Percentiles rank a stretch among this genome's conserved stretches.
Conservation (phyloP, 2,113 vertebrate genomes). For the Strix aluco region DNA sequence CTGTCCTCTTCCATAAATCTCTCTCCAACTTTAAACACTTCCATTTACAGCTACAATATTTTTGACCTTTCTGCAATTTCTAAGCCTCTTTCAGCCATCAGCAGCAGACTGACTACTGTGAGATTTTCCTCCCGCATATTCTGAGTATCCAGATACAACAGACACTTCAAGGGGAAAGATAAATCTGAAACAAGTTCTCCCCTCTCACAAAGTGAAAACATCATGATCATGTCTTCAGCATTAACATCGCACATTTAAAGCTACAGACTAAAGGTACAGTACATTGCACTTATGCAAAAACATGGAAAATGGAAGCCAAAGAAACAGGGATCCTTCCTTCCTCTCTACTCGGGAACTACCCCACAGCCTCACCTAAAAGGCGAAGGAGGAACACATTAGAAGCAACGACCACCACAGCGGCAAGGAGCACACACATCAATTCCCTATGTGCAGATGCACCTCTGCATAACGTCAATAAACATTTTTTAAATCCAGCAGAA, state of each 20-base stretch:
- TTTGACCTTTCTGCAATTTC: constrained; percentile 54
- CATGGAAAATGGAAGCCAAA: not conserved
- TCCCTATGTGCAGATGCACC: not conserved
- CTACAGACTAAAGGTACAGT: not conserved
- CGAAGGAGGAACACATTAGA: not conserved
- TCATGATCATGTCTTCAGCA: not conserved
- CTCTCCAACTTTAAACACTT: constrained; percentile 7
- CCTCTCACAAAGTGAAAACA: not conserved
- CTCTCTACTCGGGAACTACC: not conserved
- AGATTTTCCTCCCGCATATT: not conserved
- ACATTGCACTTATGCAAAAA: not conserved
- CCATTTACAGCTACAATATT: constrained; percentile 40
- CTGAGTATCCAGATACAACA: not conserved
- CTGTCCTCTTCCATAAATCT: constrained; percentile 20
- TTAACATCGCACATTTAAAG: not conserved
- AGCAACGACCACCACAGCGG: not conserved
- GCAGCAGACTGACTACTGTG: not conserved
- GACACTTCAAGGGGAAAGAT: not conserved
- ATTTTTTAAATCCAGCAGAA: not conserved
- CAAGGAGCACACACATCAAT: not conserved
- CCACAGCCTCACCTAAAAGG: not conserved
- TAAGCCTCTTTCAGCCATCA: constrained; percentile 9
- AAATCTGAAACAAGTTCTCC: not conserved
- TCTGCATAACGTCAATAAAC: not conserved
- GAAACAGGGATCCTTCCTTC: not conserved